Evolutionary conservation across 2,888 invertebrate species (phyloP).

Genomic region (Drosophila barbarae): DNA sequence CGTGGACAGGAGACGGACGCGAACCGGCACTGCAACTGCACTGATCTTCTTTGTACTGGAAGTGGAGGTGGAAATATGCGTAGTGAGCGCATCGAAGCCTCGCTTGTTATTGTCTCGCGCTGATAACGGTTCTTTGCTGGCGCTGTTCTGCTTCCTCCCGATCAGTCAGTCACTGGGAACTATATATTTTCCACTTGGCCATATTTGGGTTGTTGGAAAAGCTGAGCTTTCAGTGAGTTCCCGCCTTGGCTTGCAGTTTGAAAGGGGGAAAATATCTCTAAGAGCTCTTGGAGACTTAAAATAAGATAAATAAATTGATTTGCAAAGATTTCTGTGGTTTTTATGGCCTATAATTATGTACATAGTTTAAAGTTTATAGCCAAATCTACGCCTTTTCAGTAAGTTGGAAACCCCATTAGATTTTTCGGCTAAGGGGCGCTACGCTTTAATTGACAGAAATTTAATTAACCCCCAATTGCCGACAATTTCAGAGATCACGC

Average conservation of each 20-base stretch:
- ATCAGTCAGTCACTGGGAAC: constrained; percentile 25
- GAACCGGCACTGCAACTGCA: constrained; percentile 41
- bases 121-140: constrained; percentile 62
- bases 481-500: background rate
- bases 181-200: background rate
- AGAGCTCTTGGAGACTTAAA: too few relatives aligned
- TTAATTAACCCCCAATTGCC: background rate
- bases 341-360: background rate
- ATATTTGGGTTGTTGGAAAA: constrained; percentile 11
- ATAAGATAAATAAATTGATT: too few relatives aligned
- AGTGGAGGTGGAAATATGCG: constrained; percentile 15
- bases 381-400: background rate
- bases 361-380: background rate
- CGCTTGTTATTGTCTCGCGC: constrained; percentile 43
- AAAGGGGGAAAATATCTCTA: background rate
- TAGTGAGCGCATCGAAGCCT: constrained; percentile 30
- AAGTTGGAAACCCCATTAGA: background rate
- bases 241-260: background rate
- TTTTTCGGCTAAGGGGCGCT: background rate
- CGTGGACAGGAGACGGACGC: constrained; percentile 13
- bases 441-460: constrained; percentile 5
- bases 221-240: constrained; percentile 8
- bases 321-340: background rate
- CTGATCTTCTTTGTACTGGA: constrained; percentile 55
- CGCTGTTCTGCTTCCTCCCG: constrained; percentile 15